Conservation (phyloP, 2,797 vertebrate genomes). For the Spinus pinus region DNA sequence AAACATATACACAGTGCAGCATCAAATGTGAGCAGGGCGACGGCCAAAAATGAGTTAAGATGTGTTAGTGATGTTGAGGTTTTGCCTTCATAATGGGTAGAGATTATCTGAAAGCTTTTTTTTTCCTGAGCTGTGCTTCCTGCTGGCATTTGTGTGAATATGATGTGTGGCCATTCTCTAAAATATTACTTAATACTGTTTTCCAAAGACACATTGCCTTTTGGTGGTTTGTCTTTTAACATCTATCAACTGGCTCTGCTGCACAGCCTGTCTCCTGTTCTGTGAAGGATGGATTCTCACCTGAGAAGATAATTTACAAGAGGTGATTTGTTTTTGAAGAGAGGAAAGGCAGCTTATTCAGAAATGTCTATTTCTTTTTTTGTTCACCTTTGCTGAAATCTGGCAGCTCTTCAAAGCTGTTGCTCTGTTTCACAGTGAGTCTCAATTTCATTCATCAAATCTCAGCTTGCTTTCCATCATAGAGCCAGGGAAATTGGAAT, state of each 20-base stretch:
- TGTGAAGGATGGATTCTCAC: conserved; percentile 24
- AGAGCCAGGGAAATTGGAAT: conserved; percentile 1
- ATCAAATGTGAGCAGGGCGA: not conserved
- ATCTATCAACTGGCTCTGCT: not conserved
- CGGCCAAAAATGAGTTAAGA: conserved; percentile 18
- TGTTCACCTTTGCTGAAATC: conserved; percentile 19
- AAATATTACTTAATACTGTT: not conserved
- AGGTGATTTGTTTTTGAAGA: conserved; percentile 21
- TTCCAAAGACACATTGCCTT: not conserved
- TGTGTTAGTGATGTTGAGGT: conserved; percentile 37
- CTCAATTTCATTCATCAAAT: conserved; percentile 30
- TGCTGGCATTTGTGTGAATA: conserved; percentile 24
- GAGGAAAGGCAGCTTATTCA: not conserved
- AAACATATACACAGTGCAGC: not conserved
- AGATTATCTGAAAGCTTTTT: conserved; percentile 43
- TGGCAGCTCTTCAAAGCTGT: conserved; percentile 50
- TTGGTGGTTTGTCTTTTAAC: conserved; percentile 20
- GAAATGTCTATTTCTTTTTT: conserved; percentile 20
- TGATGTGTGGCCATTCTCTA: conserved; percentile 14
- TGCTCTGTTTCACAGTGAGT: not conserved
- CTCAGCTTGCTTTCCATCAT: not conserved
- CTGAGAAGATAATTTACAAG: not conserved
- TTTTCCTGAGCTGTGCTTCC: conserved; percentile 35
- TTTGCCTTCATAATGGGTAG: not conserved
- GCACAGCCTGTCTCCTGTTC: not conserved